Evolutionary conservation across 2,797 vertebrate genomes (phyloP).

Genomic region (Enoplosus armatus): DNA sequence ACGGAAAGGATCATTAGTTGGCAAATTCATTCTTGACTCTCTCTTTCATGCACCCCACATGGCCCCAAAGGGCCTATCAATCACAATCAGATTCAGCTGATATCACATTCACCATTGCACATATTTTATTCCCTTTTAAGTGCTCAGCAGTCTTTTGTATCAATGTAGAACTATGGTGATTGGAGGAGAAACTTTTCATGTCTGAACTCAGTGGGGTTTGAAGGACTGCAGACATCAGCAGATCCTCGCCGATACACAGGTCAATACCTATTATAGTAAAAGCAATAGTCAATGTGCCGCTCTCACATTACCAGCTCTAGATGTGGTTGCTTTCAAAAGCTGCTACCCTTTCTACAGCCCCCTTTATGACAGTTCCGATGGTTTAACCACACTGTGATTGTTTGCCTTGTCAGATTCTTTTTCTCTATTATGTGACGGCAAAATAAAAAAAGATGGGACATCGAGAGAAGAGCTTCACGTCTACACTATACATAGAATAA

Average conservation of each 20-base stretch:
- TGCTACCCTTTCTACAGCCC: conserved; percentile 24
- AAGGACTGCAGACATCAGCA: conserved; percentile 78
- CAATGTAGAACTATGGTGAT: conserved; percentile 50
- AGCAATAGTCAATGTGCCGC: conserved; percentile 75
- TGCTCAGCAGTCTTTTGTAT: conserved; percentile 63
- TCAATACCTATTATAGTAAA: conserved; percentile 81
- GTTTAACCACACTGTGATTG: conserved; percentile 46
- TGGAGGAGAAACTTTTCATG: conserved; percentile 65
- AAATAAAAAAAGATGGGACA: conserved; percentile 22
- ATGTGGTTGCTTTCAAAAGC: conserved; percentile 50
- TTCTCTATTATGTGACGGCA: conserved; percentile 26
- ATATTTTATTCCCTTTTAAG: conserved; percentile 70
- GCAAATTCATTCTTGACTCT: conserved; percentile 71
- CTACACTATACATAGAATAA: conserved; percentile 5
- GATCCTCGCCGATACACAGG: conserved; percentile 62
- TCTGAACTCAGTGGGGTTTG: conserved; percentile 68
- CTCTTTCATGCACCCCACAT: conserved; percentile 67
- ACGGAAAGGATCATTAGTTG: conserved; percentile 75
- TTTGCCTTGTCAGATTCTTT: conserved; percentile 30
- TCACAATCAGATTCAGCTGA: conserved; percentile 68
- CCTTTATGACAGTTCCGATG: conserved; percentile 46
- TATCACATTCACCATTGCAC: conserved; percentile 58
- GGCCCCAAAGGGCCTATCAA: conserved; percentile 71
- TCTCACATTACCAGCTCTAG: conserved; percentile 42
- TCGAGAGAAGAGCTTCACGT: background rate